These are phyloP conservation scores for Hippocampus barbouri DNA, from an alignment of 2,113 vertebrate genomes.

Conservation along the genomic window DNA sequence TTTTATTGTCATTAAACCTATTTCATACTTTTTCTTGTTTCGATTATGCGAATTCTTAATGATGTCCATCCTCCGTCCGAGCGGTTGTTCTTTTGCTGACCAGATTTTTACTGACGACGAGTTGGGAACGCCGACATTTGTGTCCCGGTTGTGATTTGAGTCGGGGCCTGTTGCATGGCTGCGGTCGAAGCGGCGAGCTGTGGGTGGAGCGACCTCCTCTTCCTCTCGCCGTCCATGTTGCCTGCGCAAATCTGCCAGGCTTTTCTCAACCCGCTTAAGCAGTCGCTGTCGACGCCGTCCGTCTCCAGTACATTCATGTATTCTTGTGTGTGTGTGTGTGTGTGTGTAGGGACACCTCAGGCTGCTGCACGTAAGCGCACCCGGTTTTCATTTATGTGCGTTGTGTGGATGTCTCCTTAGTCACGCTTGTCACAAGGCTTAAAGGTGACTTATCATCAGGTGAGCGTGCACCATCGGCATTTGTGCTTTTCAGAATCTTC, in stretches of 20 bases:
- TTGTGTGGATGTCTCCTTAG: slow-evolving; percentile 9
- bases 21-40: too few relatives aligned
- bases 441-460: slow-evolving; percentile 23
- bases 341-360: background rate
- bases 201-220: slow-evolving; percentile 46
- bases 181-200: slow-evolving; percentile 51
- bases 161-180: slow-evolving; percentile 47
- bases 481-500: slow-evolving; percentile 18
- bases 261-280: slow-evolving; percentile 30
- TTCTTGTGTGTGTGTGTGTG: slow-evolving; percentile 11
- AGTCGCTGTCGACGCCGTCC: slow-evolving; percentile 6
- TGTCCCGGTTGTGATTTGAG: slow-evolving; percentile 44
- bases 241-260: slow-evolving; percentile 44
- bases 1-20: too few relatives aligned
- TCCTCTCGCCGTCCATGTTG: slow-evolving; percentile 23
- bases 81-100: background rate
- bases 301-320: slow-evolving; percentile 7
- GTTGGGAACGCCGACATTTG: background rate
- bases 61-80: too few relatives aligned
- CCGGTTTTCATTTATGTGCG: slow-evolving; percentile 2
- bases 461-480: slow-evolving; percentile 23
- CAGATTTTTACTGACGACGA: background rate
- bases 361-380: slow-evolving; percentile 1
- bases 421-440: slow-evolving; percentile 12
- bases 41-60: background rate